Base-by-base conservation (phyloP, 2,113 vertebrate species). In the Gasterosteus nipponicus region DNA sequence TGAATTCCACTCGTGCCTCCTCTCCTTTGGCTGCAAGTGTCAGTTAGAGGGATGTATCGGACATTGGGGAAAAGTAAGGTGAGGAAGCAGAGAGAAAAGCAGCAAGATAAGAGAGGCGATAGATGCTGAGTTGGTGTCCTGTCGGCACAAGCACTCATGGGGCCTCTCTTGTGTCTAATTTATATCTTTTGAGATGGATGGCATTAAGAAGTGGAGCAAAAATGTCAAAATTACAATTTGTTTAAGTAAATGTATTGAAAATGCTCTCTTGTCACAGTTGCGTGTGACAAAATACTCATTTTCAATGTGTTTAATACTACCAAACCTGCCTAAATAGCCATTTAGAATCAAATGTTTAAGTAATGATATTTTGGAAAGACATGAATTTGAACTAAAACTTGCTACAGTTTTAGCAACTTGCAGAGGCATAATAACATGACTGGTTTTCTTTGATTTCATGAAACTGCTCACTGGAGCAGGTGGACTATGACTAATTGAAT, bases 11-110 rank as follows among this genome's bases (percentile, higher is more conserved):
- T 67, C 38, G 15, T 78, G 65, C 59, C 47, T 69, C 42, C 6
- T 51, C 60, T 53, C 33, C 58, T 71, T 56, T 63, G 51, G 29
- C 83, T 58, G 8, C 22, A 77, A 44, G 39, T 66, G 79, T 83
- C 57, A 78, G 10, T 69, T 38, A 35, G 44, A 78, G 11, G 39
- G 64, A 58, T 60, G 42, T 60, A 0, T 26, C 35, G 31, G n/a
- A 56, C 49, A 54, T 3, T 7, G 58, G 38, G 41, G n/a, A 15
- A 14, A 69, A 69, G 16, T 10, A 73, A 41, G 56, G n/a, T 44
- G 53, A 77, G 59, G 66, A 35, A 31, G 56, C 18, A 39, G 10
- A 2, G 10, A 35, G 19, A 26, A 31, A 38, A 39, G 58, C 12
- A 3, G 46, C 16, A 29, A 64, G 26, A 44, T 69, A 81, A 60